A percentile compares a stretch with the other conserved stretches of the same genome.
Evolutionary conservation across 2,888 invertebrate species (phyloP).

Genomic region (Matsumyia berberina): DNA sequence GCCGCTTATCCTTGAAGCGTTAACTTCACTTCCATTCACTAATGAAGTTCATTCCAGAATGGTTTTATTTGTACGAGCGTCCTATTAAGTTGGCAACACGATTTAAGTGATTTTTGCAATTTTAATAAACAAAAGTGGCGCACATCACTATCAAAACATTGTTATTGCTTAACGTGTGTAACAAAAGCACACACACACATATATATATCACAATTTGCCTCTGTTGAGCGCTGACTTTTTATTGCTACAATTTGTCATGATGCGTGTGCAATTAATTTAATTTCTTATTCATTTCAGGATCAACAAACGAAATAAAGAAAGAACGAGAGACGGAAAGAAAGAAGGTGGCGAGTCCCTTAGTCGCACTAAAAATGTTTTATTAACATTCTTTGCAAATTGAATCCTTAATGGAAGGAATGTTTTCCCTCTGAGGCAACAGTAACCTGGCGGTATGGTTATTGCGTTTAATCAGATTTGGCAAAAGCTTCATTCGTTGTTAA

Average conservation of each 20-base stretch:
- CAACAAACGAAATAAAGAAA: neutral
- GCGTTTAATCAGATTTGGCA: conserved; percentile 38
- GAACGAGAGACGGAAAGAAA: neutral
- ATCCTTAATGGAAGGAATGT: conserved; percentile 37
- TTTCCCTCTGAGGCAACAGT: neutral
- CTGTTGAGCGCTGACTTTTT: conserved; percentile 33
- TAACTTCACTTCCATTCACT: conserved; percentile 1
- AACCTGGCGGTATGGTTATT: conserved; percentile 26
- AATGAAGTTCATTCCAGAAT: conserved; percentile 17
- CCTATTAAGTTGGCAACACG: conserved; percentile 20
- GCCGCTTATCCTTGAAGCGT: neutral
- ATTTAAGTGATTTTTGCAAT: conserved; percentile 31
- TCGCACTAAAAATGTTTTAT: conserved; percentile 62
- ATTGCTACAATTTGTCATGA: conserved; percentile 59
- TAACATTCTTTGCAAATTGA: conserved; percentile 61
- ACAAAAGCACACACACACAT: too few species aligned
- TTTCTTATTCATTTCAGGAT: conserved; percentile 7
- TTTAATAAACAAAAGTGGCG: conserved; percentile 1
- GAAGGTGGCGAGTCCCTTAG: neutral
- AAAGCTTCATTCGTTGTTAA: conserved; percentile 7
- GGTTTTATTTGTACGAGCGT: conserved; percentile 14
- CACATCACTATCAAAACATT: neutral
- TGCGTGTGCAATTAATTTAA: conserved; percentile 56
- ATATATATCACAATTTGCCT: neutral
- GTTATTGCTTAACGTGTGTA: neutral